phyloP scores from a whole-genome alignment of 2,888 invertebrate species.

The Sphecodes monilicornis region DNA sequence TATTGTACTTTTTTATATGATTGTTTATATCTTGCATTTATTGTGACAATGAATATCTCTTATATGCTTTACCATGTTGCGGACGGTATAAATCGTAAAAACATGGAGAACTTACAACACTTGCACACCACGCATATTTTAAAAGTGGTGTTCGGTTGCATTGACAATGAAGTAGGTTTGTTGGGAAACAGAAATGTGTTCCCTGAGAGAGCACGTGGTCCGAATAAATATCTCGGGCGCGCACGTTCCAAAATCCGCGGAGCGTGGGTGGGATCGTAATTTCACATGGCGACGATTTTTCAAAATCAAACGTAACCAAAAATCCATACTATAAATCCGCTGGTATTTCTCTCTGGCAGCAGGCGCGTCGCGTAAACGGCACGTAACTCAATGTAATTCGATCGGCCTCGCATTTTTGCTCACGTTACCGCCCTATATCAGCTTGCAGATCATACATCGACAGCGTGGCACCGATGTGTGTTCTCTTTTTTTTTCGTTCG shows the following conservation, averaged over 20 bases:
- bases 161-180: no score
- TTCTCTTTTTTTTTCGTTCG: constrained; percentile 25
- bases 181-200: no score
- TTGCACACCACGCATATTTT: no score
- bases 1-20: no score
- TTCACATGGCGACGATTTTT: constrained; percentile 77
- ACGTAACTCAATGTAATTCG: constrained; percentile 81
- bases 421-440: constrained; percentile 72
- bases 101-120: no score
- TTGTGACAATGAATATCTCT: no score
- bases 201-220: constrained; percentile 68
- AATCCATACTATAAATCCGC: constrained; percentile 78
- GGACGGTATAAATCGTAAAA: no score
- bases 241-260: constrained; percentile 78
- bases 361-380: constrained; percentile 73
- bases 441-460: constrained; percentile 71
- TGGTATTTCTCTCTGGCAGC: constrained; percentile 53
- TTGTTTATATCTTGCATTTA: no score
- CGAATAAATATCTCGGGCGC: constrained; percentile 74
- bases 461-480: constrained; percentile 52
- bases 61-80: no score
- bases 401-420: constrained; percentile 76
- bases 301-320: constrained; percentile 79
- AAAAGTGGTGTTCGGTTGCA: no score
- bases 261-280: constrained; percentile 76